These are phyloP conservation scores for Pangasius mekongensis DNA, from an alignment of 2,797 vertebrate genomes.

Conservation along the genomic window DNA sequence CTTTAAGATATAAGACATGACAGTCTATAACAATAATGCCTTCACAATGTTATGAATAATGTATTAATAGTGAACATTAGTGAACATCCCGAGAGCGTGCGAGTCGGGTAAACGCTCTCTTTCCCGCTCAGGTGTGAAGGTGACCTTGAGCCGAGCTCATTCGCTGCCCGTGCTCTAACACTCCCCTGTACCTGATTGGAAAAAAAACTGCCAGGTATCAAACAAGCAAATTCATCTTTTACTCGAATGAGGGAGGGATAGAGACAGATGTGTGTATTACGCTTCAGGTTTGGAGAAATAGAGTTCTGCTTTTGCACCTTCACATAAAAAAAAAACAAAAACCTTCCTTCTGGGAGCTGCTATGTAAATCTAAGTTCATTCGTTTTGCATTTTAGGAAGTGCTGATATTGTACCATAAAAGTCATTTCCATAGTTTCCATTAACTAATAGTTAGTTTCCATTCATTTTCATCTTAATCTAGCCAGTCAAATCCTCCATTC, in stretches of 20 bases:
- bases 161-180: not conserved
- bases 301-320: not conserved
- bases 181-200: not conserved
- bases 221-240: not conserved
- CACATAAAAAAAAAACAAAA: no score
- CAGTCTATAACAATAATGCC: not conserved
- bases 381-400: not conserved
- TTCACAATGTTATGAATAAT: not conserved
- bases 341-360: not conserved
- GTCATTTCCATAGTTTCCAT: not conserved
- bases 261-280: not conserved
- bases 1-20: not conserved
- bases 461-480: no score
- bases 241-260: not conserved
- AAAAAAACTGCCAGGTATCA: not conserved
- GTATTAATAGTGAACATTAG: not conserved
- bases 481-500: not conserved
- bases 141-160: constrained; percentile 31
- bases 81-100: not conserved
- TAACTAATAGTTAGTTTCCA: not conserved
- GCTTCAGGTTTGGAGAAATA: not conserved
- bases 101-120: constrained; percentile 6
- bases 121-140: constrained; percentile 30
- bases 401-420: not conserved
- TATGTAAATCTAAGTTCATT: not conserved